phyloP scores from a whole-genome alignment of 2,888 invertebrate genomes.

The Cephus runcator region DNA sequence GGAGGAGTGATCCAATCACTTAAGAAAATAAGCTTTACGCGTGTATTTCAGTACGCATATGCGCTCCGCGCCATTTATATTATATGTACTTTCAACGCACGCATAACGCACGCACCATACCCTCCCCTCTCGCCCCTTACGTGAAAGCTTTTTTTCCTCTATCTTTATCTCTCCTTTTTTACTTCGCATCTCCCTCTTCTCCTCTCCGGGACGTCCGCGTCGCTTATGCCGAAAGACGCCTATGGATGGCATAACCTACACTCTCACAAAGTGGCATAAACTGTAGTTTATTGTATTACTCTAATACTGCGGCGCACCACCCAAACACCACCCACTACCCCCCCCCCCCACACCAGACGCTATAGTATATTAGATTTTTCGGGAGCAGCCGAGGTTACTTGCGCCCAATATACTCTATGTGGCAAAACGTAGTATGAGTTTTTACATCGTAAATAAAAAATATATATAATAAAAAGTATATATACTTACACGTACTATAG shows the following conservation, averaged over 20 bases:
- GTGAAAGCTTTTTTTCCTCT: background rate
- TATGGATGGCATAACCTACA: conserved; percentile 7
- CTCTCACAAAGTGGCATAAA: conserved; percentile 43
- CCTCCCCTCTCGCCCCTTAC: background rate
- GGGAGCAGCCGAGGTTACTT: background rate
- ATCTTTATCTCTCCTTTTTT: background rate
- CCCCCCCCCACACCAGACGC: background rate
- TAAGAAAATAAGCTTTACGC: conserved; percentile 46
- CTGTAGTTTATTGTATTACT: conserved; percentile 48
- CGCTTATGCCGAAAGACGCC: background rate
- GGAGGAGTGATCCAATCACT: conserved; percentile 43
- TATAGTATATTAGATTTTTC: conserved; percentile 6
- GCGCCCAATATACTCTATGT: background rate
- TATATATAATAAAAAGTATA: too few species aligned
- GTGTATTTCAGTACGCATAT: conserved; percentile 34
- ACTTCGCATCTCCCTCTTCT: background rate
- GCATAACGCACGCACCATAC: background rate
- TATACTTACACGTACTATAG: too few species aligned
- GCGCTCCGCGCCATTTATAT: conserved; percentile 18
- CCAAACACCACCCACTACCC: background rate
- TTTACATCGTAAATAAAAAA: background rate
- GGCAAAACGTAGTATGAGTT: background rate
- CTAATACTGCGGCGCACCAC: conserved; percentile 33
- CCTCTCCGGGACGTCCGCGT: background rate
- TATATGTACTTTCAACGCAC: conserved; percentile 9